These are phyloP conservation scores for Ladona fulva DNA, from an alignment of 1,140 invertebrate species.

Conservation along the genomic window DNA sequence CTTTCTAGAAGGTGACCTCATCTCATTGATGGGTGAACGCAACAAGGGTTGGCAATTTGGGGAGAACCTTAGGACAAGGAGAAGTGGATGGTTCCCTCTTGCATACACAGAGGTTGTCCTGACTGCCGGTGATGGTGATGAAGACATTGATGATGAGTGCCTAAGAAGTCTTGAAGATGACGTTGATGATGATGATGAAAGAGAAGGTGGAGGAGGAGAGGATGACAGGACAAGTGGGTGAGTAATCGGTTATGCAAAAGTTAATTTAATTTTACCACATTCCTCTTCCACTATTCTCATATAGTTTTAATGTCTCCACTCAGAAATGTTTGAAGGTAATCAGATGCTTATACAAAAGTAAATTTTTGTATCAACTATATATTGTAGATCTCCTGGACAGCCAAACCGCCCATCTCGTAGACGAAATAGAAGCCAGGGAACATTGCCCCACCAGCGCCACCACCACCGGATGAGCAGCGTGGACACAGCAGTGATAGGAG, in stretches of 20 bases:
- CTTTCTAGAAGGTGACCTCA: conserved; percentile 83
- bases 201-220: conserved; percentile 34
- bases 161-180: neutral
- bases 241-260: neutral
- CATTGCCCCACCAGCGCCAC: neutral
- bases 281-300: too few relatives aligned
- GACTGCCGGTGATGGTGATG: conserved; percentile 9
- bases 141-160: neutral
- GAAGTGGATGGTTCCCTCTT: conserved; percentile 88
- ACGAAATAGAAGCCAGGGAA: neutral
- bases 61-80: conserved; percentile 79
- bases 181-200: conserved; percentile 44
- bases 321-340: too few relatives aligned
- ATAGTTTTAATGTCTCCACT: too few relatives aligned
- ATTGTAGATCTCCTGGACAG: neutral
- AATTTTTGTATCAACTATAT: neutral
- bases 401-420: neutral
- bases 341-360: too few relatives aligned
- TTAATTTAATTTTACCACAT: too few relatives aligned
- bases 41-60: conserved; percentile 95
- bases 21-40: conserved; percentile 77
- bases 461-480: neutral
- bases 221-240: neutral
- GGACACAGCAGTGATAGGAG: conserved; percentile 2
- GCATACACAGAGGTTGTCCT: conserved; percentile 74